phyloP scores from a whole-genome alignment of 2,797 vertebrate genomes.

The Sebastes alutus region DNA sequence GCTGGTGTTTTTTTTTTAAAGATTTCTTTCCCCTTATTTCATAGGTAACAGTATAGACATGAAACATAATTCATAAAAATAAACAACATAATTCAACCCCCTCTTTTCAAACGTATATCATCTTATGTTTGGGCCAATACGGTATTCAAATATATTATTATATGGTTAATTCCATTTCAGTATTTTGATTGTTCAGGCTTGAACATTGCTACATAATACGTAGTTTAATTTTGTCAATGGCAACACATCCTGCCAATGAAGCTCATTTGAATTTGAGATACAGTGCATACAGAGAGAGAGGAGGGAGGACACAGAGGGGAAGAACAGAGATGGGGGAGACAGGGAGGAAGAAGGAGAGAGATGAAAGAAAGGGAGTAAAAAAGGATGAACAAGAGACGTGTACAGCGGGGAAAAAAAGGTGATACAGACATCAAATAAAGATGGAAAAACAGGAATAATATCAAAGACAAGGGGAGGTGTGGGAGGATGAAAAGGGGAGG shows the following conservation, averaged over 20 bases:
- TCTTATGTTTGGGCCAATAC: not conserved
- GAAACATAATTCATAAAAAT: not conserved
- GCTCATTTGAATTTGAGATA: conserved; percentile 1
- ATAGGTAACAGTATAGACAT: not conserved
- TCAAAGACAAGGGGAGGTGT: conserved; percentile 39
- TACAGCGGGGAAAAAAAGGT: not conserved
- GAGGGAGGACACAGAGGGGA: not conserved
- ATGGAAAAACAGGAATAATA: conserved; percentile 26
- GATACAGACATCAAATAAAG: conserved; percentile 53
- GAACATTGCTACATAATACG: not conserved
- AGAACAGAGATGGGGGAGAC: conserved; percentile 3
- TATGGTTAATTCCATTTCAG: not conserved
- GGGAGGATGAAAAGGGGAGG: conserved; percentile 27
- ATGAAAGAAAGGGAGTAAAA: conserved; percentile 32
- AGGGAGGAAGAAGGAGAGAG: not conserved
- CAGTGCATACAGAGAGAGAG: not conserved
- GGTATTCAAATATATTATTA: not conserved
- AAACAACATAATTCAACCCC: not conserved
- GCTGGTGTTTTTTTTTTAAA: not conserved
- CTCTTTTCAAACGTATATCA: not conserved
- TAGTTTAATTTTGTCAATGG: not conserved
- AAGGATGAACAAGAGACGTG: not conserved
- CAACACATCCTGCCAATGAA: not conserved
- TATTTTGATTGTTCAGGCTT: not conserved
- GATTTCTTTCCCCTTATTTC: not conserved